These are phyloP conservation scores for Lasioglossum baleicum DNA, from an alignment of 1,140 invertebrate genomes.

Conservation along the genomic window DNA sequence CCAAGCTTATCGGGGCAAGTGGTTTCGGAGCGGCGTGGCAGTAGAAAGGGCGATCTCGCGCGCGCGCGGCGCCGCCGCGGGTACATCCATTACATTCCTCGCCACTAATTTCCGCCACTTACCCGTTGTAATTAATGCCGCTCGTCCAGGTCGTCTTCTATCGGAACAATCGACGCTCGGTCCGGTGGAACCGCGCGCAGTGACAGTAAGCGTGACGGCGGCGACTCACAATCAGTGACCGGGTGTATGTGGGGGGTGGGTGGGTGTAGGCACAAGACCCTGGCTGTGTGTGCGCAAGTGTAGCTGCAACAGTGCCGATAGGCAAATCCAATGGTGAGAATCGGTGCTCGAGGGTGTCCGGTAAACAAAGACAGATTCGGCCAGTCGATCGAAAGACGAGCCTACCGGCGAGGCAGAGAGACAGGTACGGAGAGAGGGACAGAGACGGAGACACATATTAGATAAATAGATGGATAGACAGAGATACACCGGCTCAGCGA, in stretches of 20 bases:
- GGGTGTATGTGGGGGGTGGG: not conserved
- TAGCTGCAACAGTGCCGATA: constrained; percentile 64
- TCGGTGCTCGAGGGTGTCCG: constrained; percentile 39
- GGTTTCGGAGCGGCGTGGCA: too few species aligned
- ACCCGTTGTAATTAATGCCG: constrained; percentile 57
- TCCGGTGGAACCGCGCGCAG: constrained; percentile 32
- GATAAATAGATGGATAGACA: not conserved
- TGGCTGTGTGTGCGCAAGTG: not conserved
- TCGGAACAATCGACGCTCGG: constrained; percentile 54
- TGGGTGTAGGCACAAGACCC: not conserved
- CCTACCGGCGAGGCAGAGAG: not conserved
- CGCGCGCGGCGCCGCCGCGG: too few species aligned
- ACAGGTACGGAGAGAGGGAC: not conserved
- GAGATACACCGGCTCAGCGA: not conserved
- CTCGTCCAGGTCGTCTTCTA: constrained; percentile 40
- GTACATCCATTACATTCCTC: constrained; percentile 27
- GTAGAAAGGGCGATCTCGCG: too few species aligned
- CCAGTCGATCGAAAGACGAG: constrained; percentile 21
- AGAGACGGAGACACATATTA: too few species aligned
- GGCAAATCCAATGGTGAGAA: constrained; percentile 64
- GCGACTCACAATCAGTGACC: constrained; percentile 40
- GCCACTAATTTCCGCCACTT: constrained; percentile 55
- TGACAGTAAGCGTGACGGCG: constrained; percentile 50
- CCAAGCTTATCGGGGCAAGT: too few species aligned
- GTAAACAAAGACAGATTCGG: constrained; percentile 30